Percentiles rank a stretch among this genome's conserved stretches.
Conservation (phyloP, 2,888 invertebrate genomes). For the Eupithecia subfuscata region DNA sequence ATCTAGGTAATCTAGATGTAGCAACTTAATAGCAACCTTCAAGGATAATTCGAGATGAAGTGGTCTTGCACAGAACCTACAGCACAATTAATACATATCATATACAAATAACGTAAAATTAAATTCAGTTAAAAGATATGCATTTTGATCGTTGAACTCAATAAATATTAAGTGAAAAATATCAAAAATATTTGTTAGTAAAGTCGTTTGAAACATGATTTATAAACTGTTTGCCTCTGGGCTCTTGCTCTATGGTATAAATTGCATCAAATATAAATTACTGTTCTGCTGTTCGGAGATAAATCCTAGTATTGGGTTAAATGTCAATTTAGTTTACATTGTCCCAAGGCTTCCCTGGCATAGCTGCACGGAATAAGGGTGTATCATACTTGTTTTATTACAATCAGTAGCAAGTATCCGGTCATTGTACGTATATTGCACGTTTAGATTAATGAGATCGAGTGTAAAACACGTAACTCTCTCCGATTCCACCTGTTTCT, state of each 20-base stretch:
- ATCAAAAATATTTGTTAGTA: background rate
- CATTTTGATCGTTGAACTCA: background rate
- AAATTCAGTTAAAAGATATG: background rate
- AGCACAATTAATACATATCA: background rate
- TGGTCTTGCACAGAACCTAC: background rate
- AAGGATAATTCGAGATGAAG: background rate
- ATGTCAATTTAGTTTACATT: conserved; percentile 71
- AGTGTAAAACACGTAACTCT: background rate
- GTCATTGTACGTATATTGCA: background rate
- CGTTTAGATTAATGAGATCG: background rate
- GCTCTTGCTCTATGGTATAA: conserved; percentile 35
- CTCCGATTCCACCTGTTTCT: background rate
- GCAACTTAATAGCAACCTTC: background rate
- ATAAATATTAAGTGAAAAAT: background rate
- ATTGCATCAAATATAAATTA: conserved; percentile 47
- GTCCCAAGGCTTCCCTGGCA: conserved; percentile 43
- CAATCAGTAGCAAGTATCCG: conserved; percentile 3
- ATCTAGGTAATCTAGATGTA: conserved; percentile 2
- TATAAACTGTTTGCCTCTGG: background rate
- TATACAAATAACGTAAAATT: background rate
- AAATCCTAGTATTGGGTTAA: conserved; percentile 55
- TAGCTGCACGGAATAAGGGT: conserved; percentile 52
- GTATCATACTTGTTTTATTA: conserved; percentile 10
- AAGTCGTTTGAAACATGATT: background rate
- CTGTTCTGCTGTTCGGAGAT: conserved; percentile 40